phyloP scores from a whole-genome alignment of 2,888 invertebrate genomes.

The Drosophila sordidula region DNA sequence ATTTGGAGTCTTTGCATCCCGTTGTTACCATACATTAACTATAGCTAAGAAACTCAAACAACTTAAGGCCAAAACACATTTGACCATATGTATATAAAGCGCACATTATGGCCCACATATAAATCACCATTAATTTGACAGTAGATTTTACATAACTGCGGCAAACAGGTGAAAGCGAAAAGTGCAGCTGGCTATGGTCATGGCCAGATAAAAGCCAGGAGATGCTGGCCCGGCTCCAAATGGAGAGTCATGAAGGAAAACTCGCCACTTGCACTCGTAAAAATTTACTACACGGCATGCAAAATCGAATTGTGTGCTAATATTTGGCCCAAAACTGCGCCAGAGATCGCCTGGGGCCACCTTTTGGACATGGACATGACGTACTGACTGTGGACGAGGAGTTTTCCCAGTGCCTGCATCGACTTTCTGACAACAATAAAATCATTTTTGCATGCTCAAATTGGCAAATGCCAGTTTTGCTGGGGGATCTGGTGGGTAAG shows the following conservation, averaged over 20 bases:
- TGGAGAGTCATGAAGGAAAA: conserved; percentile 55
- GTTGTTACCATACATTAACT: neutral
- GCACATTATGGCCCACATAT: conserved; percentile 70
- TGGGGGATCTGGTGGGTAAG: conserved; percentile 7
- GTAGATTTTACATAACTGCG: conserved; percentile 74
- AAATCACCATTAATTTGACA: conserved; percentile 81
- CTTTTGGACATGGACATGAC: conserved; percentile 52
- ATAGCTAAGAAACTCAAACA: conserved; percentile 4
- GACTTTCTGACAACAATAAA: conserved; percentile 63
- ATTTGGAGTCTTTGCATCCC: neutral
- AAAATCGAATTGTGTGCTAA: conserved; percentile 82
- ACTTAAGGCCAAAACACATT: conserved; percentile 20
- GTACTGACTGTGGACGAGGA: conserved; percentile 53
- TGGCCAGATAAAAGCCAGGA: conserved; percentile 44
- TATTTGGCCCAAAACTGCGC: conserved; percentile 64
- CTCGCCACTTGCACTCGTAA: conserved; percentile 74
- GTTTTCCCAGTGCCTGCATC: conserved; percentile 32
- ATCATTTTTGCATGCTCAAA: conserved; percentile 67
- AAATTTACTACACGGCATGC: conserved; percentile 73
- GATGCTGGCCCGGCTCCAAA: conserved; percentile 26
- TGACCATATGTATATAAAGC: conserved; percentile 43
- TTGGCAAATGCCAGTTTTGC: conserved; percentile 42
- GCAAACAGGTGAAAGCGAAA: conserved; percentile 77
- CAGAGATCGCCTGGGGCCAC: conserved; percentile 35
- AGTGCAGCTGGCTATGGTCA: conserved; percentile 70